phyloP scores from a whole-genome alignment of 1,140 invertebrate species.

The Diabrotica virgifera region DNA sequence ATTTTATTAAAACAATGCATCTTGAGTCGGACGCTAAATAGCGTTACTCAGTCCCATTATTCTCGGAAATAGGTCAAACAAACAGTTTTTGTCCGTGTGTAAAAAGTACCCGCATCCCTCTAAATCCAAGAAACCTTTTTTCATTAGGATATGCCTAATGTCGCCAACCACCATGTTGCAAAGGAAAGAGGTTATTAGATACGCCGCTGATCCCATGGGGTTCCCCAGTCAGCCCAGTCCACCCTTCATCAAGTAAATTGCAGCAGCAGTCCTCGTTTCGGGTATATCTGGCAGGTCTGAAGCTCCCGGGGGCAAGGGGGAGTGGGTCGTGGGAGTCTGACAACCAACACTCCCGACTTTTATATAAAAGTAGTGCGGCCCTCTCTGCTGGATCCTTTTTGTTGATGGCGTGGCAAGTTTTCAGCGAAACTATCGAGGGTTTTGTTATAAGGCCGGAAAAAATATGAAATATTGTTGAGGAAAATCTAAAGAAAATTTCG shows the following conservation, averaged over 20 bases:
- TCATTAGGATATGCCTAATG: too few relatives aligned
- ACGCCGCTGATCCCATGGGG: slow-evolving; percentile 12
- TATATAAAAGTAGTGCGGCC: slow-evolving; percentile 2
- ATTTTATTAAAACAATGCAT: too few relatives aligned
- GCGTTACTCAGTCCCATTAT: too few relatives aligned
- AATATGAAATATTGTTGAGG: too few relatives aligned
- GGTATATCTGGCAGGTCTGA: slow-evolving; percentile 41
- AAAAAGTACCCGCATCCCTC: too few relatives aligned
- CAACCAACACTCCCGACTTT: slow-evolving; percentile 1
- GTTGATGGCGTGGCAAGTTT: slow-evolving; percentile 1
- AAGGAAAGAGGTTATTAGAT: not conserved
- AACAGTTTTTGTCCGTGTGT: too few relatives aligned
- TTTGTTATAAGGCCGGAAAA: too few relatives aligned
- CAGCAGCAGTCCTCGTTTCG: slow-evolving; percentile 41
- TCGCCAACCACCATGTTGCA: too few relatives aligned
- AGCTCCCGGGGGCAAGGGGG: slow-evolving; percentile 28
- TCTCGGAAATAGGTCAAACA: too few relatives aligned
- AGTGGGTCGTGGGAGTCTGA: slow-evolving; percentile 2
- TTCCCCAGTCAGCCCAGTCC: slow-evolving; percentile 30
- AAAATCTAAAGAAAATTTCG: too few relatives aligned
- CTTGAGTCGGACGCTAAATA: too few relatives aligned
- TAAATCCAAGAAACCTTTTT: too few relatives aligned
- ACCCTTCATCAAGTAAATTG: slow-evolving; percentile 46
- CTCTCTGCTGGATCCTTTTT: not conserved
- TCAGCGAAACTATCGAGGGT: not conserved